A percentile compares a stretch with the other conserved stretches of the same genome.
Conservation (phyloP, 1,140 invertebrate genomes). For the Cotesia vestalis region DNA sequence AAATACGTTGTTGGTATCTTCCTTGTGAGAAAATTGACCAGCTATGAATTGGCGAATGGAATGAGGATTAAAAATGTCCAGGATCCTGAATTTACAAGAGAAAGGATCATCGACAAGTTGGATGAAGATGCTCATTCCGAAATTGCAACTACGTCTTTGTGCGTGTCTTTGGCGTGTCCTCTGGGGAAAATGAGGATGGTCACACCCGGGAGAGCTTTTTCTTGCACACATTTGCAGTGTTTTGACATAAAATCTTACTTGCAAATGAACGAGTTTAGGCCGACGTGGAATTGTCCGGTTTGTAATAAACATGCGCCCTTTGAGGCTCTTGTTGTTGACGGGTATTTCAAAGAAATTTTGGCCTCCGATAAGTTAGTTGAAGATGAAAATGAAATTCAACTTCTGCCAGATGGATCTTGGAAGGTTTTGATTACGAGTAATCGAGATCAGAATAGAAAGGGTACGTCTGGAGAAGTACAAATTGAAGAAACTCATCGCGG, state of each 20-base stretch:
- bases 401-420: conserved; percentile 91
- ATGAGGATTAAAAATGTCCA: conserved; percentile 87
- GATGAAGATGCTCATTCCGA: conserved; percentile 93
- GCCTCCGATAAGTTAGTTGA: conserved; percentile 71
- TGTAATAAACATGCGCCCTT: conserved; percentile 92
- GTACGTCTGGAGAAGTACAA: too few relatives aligned
- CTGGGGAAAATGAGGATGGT: conserved; percentile 94
- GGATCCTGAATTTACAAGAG: conserved; percentile 88
- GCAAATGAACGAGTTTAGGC: conserved; percentile 98
- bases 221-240: conserved; percentile 96
- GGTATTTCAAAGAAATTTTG: conserved; percentile 87
- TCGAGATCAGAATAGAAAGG: too few relatives aligned
- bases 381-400: conserved; percentile 85
- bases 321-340: conserved; percentile 91
- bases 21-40: conserved; percentile 87
- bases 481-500: too few relatives aligned
- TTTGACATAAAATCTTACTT: conserved; percentile 95
- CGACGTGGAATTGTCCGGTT: conserved; percentile 98
- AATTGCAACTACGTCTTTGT: conserved; percentile 91
- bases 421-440: conserved; percentile 69
- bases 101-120: conserved; percentile 92
- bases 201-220: conserved; percentile 82
- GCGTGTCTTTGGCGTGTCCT: conserved; percentile 93
- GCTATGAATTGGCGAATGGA: conserved; percentile 80
- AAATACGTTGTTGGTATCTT: conserved; percentile 87